Conservation (phyloP, 2,888 invertebrate genomes). For the Mythimna pallens region DNA sequence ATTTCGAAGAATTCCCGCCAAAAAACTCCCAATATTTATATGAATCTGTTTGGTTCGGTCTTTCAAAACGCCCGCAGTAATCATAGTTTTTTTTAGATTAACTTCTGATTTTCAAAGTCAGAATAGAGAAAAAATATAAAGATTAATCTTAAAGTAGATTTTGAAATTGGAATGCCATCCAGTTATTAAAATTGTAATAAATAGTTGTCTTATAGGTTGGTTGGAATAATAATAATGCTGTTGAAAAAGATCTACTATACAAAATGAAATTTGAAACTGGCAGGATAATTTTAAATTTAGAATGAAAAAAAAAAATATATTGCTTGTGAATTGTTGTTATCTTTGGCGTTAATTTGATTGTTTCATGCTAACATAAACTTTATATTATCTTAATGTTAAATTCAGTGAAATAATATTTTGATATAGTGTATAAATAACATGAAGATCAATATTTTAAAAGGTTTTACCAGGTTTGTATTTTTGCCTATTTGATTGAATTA, state of each 20-base stretch:
- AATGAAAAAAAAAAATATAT: not conserved
- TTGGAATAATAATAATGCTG: constrained; percentile 4
- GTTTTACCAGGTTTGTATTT: not conserved
- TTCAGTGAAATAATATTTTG: not conserved
- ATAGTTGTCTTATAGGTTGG: not conserved
- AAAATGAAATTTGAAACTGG: constrained; percentile 15
- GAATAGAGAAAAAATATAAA: constrained; percentile 17
- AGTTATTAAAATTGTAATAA: constrained; percentile 22
- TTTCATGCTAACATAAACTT: not conserved
- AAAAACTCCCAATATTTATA: constrained; percentile 8
- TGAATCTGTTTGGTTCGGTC: not conserved
- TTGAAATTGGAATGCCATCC: constrained; percentile 2
- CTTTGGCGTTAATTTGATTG: not conserved
- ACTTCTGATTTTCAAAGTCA: constrained; percentile 6
- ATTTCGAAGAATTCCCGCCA: no score
- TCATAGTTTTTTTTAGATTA: constrained; percentile 5
- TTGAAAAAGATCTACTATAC: not conserved
- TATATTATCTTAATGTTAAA: not conserved
- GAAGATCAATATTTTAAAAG: not conserved
- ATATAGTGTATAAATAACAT: not conserved
- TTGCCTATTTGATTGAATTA: not conserved
- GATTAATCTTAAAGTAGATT: constrained; percentile 7
- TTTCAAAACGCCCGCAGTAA: constrained; percentile 14
- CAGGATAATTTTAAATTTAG: constrained; percentile 2
- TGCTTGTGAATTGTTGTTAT: not conserved